phyloP scores from a whole-genome alignment of 1,140 invertebrate genomes.

The Apis laboriosa region DNA sequence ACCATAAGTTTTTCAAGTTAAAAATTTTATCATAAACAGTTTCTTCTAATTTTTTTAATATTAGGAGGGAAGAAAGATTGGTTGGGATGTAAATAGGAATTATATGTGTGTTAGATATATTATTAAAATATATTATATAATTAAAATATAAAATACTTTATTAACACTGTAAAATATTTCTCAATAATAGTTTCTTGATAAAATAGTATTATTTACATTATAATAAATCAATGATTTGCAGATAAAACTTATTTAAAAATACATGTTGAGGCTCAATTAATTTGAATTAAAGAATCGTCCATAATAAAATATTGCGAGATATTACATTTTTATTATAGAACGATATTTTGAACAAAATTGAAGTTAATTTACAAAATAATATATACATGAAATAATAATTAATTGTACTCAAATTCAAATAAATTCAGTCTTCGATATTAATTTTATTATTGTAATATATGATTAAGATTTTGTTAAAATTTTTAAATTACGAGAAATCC shows the following conservation, averaged over 20 bases:
- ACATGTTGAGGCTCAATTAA: neutral
- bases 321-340: neutral
- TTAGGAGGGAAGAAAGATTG: neutral
- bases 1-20: too few relatives aligned
- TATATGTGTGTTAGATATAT: neutral
- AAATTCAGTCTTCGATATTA: neutral
- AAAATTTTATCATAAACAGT: too few relatives aligned
- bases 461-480: neutral
- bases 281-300: neutral
- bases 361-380: neutral
- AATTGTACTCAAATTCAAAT: neutral
- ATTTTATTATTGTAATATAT: neutral
- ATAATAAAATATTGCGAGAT: neutral
- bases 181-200: neutral
- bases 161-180: slow-evolving; percentile 3
- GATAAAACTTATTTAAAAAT: neutral
- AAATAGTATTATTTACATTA: slow-evolving; percentile 20
- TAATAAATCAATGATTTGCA: neutral
- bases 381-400: slow-evolving; percentile 3
- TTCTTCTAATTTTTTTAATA: too few relatives aligned
- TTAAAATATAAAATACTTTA: neutral
- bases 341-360: neutral
- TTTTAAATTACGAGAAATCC: neutral
- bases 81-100: neutral
- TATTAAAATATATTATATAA: too few relatives aligned